These are phyloP conservation scores for Eremophila alpestris DNA, from an alignment of 2,797 vertebrate species.

Conservation along the genomic window DNA sequence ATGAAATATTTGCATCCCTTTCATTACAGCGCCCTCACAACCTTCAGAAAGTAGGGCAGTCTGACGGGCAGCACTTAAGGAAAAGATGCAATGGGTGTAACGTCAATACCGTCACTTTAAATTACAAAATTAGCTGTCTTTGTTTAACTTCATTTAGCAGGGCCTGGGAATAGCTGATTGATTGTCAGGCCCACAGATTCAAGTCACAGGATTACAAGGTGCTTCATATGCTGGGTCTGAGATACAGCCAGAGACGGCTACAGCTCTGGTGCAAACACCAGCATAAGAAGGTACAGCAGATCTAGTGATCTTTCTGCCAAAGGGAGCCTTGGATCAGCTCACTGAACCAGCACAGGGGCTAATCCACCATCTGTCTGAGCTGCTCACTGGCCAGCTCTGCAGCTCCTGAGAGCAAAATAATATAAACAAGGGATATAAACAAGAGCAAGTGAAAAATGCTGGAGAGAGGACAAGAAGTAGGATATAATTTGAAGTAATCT, in stretches of 20 bases:
- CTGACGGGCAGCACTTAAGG: not conserved
- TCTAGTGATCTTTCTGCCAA: not conserved
- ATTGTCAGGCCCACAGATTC: not conserved
- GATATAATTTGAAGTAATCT: not conserved
- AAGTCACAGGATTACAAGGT: not conserved
- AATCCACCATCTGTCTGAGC: not conserved
- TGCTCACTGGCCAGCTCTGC: not conserved
- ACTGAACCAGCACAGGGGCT: not conserved
- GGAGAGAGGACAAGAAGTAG: not conserved
- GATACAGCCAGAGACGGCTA: not conserved
- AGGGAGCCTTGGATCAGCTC: not conserved
- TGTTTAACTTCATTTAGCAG: constrained; percentile 29
- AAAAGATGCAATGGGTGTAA: not conserved
- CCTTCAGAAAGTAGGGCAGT: constrained; percentile 40
- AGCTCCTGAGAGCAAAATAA: not conserved
- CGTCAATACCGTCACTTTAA: not conserved
- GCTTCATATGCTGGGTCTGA: not conserved
- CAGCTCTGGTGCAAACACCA: not conserved
- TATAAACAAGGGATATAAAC: not conserved
- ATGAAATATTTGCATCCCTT: constrained; percentile 42
- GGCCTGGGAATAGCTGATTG: not conserved
- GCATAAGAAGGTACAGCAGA: not conserved
- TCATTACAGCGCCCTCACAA: constrained; percentile 29
- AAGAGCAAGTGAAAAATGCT: not conserved
- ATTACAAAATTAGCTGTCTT: constrained; percentile 41